Percentiles rank a stretch among this genome's conserved stretches.
These are phyloP conservation scores for Cydia strobilella DNA, from an alignment of 1,140 invertebrate genomes.

Conservation along the genomic window DNA sequence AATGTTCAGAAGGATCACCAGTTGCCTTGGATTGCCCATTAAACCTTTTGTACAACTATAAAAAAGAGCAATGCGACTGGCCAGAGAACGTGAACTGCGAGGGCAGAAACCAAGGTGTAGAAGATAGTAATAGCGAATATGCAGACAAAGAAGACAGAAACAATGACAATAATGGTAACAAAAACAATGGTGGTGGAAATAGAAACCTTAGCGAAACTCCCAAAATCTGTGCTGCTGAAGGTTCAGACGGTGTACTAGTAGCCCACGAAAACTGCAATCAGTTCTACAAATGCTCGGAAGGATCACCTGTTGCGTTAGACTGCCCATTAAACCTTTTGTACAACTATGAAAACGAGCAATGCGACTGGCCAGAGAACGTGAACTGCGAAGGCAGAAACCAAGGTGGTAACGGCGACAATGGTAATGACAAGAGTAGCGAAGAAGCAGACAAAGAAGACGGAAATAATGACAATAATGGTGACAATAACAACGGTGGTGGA, in stretches of 20 bases:
- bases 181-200: slow-evolving; percentile 40
- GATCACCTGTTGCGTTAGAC: slow-evolving; percentile 33
- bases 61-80: slow-evolving; percentile 79
- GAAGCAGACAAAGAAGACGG: slow-evolving; percentile 23
- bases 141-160: slow-evolving; percentile 27
- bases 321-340: slow-evolving; percentile 71
- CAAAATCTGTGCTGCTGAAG: slow-evolving; percentile 42
- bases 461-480: slow-evolving; percentile 25
- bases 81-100: slow-evolving; percentile 47
- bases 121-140: slow-evolving; percentile 17
- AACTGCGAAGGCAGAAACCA: slow-evolving; percentile 47
- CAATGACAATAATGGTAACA: background rate
- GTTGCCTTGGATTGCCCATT: slow-evolving; percentile 37
- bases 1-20: too few species aligned
- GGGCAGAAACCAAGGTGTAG: slow-evolving; percentile 41
- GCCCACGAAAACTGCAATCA: slow-evolving; percentile 50
- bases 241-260: slow-evolving; percentile 42
- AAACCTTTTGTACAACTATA: slow-evolving; percentile 80
- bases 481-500: slow-evolving; percentile 33
- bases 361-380: slow-evolving; percentile 74
- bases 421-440: background rate
- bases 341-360: slow-evolving; percentile 80
- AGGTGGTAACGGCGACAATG: slow-evolving; percentile 33
- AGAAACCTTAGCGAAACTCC: slow-evolving; percentile 45
- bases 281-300: slow-evolving; percentile 47